Evolutionary conservation across 92 coral and sea anemone genomes (phyloP), one percentile per base, ranked within the genome.

Genomic region (Epizoanthus fatuus): DNA sequence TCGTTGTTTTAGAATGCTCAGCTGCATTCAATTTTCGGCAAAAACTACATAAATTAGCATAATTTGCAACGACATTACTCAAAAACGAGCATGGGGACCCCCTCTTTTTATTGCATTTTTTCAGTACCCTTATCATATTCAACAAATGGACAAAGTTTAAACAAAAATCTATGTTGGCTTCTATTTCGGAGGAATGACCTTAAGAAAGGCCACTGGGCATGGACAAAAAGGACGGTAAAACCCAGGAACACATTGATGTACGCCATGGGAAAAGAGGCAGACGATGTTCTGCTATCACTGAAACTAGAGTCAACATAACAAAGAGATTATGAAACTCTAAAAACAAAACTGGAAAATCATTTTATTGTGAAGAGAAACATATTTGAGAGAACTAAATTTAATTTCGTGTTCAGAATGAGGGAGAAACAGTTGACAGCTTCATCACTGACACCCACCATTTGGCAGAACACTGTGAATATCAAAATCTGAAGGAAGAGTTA

Each of bases 231-330:
- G 87, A 73, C 32, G 82, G 52, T 7, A 58, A 68, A 38, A 81
- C 69, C 39, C 83, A 87, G 55, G 63, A 86, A 87, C 60, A 42
- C 81, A 4, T 47, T 84, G 25, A 74, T 84, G 47, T 90, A 69
- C 75, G 64, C 78, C n/a, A 70, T 90, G 87, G 90, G 87, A 25
- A 81, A 90, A n/a, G 37, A 79, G 37, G 88, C 85, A 15, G 88
- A 90, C 19, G 90, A 86, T 38, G 86, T 80, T 38, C 25, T 86
- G 14, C 47, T 14, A 49, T 76, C 90, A 73, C 60, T 90, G 67
- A 81, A 82, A 29, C 69, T 86, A 14, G 86, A 73, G n/a, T 71
- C 72, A 79, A 85, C 75, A 10, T 59, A 86, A 47, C 59, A 35
- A 13, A 84, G 71, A 32, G 49, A 58, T 7, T 84, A 89, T 64